These are phyloP conservation scores for Sinocyclocheilus grahami DNA, from an alignment of 2,113 vertebrate species.

Conservation along the genomic window DNA sequence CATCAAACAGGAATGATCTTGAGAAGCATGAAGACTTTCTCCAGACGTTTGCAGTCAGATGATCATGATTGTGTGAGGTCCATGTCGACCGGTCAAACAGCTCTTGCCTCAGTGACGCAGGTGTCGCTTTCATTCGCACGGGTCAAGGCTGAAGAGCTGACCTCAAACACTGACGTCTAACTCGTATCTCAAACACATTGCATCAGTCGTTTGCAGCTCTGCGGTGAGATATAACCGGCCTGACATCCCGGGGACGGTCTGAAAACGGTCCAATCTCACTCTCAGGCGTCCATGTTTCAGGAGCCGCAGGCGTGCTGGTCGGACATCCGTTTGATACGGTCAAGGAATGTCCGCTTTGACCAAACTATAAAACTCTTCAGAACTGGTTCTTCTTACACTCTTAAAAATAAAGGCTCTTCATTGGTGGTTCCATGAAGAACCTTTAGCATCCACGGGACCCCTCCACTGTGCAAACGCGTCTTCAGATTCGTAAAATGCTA, in stretches of 20 bases:
- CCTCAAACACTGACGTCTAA: background rate
- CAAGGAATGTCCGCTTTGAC: slow-evolving; percentile 69
- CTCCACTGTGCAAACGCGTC: no score
- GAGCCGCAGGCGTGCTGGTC: slow-evolving; percentile 93
- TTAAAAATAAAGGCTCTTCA: no score
- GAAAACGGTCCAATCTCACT: background rate
- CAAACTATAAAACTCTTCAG: no score
- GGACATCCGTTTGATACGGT: slow-evolving; percentile 97
- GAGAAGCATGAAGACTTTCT: background rate
- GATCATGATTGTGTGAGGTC: background rate
- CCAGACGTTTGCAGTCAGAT: background rate
- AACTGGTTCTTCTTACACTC: no score
- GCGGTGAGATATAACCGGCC: no score
- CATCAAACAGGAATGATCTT: background rate
- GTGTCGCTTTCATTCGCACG: background rate
- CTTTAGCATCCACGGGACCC: no score
- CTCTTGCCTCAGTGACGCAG: slow-evolving; percentile 24
- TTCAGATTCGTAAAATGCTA: no score
- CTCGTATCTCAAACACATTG: background rate
- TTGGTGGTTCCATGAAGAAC: no score
- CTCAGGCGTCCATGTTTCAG: slow-evolving; percentile 64
- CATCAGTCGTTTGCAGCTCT: background rate
- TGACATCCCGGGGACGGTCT: background rate
- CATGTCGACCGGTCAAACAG: slow-evolving; percentile 12
- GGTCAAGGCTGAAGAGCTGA: slow-evolving; percentile 58